Conservation (phyloP, 2,888 invertebrate species). For the Drosophila niveifrons region DNA sequence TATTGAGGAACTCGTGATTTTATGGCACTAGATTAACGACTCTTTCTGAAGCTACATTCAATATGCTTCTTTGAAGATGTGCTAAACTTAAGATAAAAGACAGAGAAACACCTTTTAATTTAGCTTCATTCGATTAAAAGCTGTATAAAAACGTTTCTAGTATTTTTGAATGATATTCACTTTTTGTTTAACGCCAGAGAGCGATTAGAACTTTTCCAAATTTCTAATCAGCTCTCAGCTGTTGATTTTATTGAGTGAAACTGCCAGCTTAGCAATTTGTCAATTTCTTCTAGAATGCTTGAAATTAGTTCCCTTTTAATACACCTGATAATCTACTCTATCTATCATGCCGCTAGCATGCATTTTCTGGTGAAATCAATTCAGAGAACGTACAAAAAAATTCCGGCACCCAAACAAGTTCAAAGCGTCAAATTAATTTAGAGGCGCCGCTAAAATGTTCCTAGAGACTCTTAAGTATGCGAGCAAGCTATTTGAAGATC, state of each 20-base stretch:
- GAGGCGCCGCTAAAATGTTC: conserved; percentile 32
- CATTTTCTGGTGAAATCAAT: conserved; percentile 4
- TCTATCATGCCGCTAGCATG: conserved; percentile 13
- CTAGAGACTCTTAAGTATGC: conserved; percentile 15
- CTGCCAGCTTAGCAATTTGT: neutral
- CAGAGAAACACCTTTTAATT: neutral
- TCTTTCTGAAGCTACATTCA: neutral
- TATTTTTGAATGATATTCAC: too few relatives aligned
- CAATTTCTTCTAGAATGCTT: neutral
- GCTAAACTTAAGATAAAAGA: neutral
- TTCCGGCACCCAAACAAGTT: conserved; percentile 52
- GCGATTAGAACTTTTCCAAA: neutral
- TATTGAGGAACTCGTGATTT: conserved; percentile 1
- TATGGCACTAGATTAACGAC: neutral
- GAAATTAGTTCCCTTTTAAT: neutral
- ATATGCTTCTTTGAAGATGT: neutral
- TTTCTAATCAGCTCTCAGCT: neutral
- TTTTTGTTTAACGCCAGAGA: too few relatives aligned
- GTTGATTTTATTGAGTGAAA: neutral
- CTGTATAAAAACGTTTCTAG: neutral
- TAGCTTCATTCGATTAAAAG: neutral
- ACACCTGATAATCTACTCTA: conserved; percentile 1
- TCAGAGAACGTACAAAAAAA: neutral
- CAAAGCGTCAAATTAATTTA: conserved; percentile 48
- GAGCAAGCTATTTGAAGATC: conserved; percentile 44